Base-by-base conservation (phyloP, 1,140 invertebrate genomes). In the Lasioglossum baleicum region DNA sequence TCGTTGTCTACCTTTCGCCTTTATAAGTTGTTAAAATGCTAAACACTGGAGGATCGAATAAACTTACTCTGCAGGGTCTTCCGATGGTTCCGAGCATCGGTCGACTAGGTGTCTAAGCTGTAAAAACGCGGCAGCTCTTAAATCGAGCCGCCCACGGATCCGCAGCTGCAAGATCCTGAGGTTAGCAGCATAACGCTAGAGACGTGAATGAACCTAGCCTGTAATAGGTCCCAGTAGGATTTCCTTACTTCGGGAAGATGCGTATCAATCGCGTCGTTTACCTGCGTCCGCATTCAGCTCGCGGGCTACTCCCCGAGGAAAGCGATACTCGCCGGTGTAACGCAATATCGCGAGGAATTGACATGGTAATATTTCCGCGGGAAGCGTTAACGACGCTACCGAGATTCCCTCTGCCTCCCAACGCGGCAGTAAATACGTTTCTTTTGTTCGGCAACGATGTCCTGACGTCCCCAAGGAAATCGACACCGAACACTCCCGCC, bases 381-480 rank as follows among this genome's bases (percentile, higher is more conserved):
- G 74, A 81, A 76, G 69, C 83, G 67, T 80, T 85, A 84, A 84
- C 83, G 83, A 82, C 71, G 83, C 75, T 71, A 72, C 80, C 63
- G 84, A 84, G 83, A 85, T 85, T 85, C 74, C 64, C 40, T 60
- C 35, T 60, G 35, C 61, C 51, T 85, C 80, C 77, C 83, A 35
- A 11, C 63, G 66, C 75, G 81, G 74, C 69, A 75, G 78, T 87
- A 83, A 86, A 86, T 81, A 83, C 87, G 77, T 85, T 85, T 85
- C 76, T 85, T 83, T 81, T 76, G 80, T 83, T 74, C 78, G 71
- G 44, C 44, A 71, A 74, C 65, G 82, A 70, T 65, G 67, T 81
- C 84, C 44, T 56, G 17, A 26, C 40, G 75, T 87, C 86, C 85
- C 86, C 48, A 35, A 86, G 86, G 86, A 87, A 87, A 87, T 87